Evolutionary conservation across 2,797 vertebrate species (phyloP).

Genomic region (Eremophila alpestris): DNA sequence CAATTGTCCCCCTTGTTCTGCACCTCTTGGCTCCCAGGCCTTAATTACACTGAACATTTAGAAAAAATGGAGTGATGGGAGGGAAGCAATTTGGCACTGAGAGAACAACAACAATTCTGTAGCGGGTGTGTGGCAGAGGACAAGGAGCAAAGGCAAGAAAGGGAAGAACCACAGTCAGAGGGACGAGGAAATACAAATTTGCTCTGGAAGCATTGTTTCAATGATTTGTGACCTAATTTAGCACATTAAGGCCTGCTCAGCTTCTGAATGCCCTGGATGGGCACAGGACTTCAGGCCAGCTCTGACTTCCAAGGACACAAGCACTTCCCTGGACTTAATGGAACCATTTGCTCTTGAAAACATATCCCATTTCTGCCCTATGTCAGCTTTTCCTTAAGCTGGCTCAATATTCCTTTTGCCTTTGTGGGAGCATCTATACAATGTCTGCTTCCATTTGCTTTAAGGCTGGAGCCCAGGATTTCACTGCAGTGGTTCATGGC

Average conservation of each 20-base stretch:
- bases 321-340: not conserved
- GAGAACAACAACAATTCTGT: not conserved
- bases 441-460: accelerated
- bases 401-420: not conserved
- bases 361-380: not conserved
- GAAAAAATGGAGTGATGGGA: not conserved
- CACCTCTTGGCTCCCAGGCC: not conserved
- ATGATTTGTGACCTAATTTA: not conserved
- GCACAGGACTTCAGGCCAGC: not conserved
- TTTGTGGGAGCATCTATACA: not conserved
- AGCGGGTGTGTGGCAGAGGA: not conserved
- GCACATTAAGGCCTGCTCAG: not conserved
- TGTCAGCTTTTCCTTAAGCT: not conserved
- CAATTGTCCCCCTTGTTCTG: slow-evolving; percentile 35
- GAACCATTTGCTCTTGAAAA: not conserved
- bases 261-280: not conserved
- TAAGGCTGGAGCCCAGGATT: not conserved
- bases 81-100: not conserved
- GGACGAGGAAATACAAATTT: not conserved
- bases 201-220: not conserved
- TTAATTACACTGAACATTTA: not conserved
- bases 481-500: not conserved
- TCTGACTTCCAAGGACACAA: not conserved
- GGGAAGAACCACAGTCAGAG: not conserved
- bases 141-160: not conserved